A percentile compares a stretch with the other conserved stretches of the same genome.
Conservation (phyloP, 2,113 vertebrate genomes). For the Chauna torquata region DNA sequence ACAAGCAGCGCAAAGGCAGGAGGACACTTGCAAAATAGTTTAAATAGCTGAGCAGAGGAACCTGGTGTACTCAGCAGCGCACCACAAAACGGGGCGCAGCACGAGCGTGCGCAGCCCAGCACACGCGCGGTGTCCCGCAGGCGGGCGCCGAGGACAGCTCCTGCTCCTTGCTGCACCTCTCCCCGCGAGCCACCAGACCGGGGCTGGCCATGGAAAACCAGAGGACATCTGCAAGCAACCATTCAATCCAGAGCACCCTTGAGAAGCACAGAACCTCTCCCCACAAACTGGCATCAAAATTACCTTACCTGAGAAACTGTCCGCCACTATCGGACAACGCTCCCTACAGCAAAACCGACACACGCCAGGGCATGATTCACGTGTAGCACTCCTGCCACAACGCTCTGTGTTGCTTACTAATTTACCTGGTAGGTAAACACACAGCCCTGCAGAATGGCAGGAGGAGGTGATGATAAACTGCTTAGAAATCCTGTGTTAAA, state of each 20-base stretch:
- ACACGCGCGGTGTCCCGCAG: accelerated
- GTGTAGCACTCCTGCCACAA: not conserved
- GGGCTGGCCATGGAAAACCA: not conserved
- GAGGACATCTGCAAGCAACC: not conserved
- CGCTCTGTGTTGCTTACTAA: not conserved
- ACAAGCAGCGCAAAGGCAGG: not conserved
- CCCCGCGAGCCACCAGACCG: too few species aligned
- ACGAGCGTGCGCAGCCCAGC: not conserved
- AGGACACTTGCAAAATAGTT: not conserved
- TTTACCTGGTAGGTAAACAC: not conserved
- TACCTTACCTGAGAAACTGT: not conserved
- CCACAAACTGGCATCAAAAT: accelerated
- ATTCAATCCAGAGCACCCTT: not conserved
- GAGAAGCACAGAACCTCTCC: not conserved
- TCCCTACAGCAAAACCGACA: not conserved
- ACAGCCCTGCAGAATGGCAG: not conserved
- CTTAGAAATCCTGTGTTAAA: not conserved
- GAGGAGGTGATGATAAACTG: not conserved
- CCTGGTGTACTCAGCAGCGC: not conserved
- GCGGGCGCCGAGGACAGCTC: not conserved
- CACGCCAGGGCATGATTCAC: not conserved
- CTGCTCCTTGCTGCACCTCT: not conserved
- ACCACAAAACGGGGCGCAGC: not conserved
- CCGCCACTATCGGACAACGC: too few species aligned
- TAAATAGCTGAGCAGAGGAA: not conserved